Evolutionary conservation across 2,113 vertebrate genomes (phyloP), one percentile per base, ranked within the genome.

Genomic region (Mustelus asterias): DNA sequence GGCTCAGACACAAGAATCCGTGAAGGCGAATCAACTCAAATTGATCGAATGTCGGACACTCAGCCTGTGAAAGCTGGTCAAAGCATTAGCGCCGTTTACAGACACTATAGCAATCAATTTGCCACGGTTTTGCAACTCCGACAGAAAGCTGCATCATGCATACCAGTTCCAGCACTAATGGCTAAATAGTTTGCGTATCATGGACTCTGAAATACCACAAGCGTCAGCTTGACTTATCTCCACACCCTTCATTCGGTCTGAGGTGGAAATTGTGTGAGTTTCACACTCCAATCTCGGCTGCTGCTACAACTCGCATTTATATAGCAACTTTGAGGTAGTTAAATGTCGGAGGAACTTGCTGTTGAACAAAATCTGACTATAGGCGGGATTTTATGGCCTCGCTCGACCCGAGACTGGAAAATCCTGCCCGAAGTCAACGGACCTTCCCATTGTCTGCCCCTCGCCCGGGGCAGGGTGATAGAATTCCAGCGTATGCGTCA

Each of bases 51-150:
- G 60, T 93, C 89, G 41, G 18, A 41, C 65, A 65, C n/a, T 37
- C 33, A 65, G 29, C 0, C 37, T 33, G 16, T 37, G 89, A 63
- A 92, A 58, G 60, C 5, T 92, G 33, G 14, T n/a, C 89, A 92
- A 92, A 65, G 18, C 60, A 22, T 65, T 10, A 20, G 60, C n/a
- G n/a, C 8, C 37, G n/a, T 65, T 65, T 93, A 93, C 22, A 93
- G 86, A 58, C 54, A 58, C 48, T 89, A 33, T 58, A 89, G 89
- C 18, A 65, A 93, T 37, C n/a, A 93, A 65, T 93, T 93, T 93
- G 60, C 33, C n/a, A 37, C 67, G 89, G 89, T 37, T 67, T 92
- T 37, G 60, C 22, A n/a, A 1, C 18, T 67, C 89, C 60, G 65
- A 10, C 58, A 93, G 60, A 65, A 93, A 16, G 58, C 89, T 65